Base-by-base conservation (phyloP, 30 jellyfish, hydroid and myxozoan species). In the Aurelia aurita complex sp. Pacific region DNA sequence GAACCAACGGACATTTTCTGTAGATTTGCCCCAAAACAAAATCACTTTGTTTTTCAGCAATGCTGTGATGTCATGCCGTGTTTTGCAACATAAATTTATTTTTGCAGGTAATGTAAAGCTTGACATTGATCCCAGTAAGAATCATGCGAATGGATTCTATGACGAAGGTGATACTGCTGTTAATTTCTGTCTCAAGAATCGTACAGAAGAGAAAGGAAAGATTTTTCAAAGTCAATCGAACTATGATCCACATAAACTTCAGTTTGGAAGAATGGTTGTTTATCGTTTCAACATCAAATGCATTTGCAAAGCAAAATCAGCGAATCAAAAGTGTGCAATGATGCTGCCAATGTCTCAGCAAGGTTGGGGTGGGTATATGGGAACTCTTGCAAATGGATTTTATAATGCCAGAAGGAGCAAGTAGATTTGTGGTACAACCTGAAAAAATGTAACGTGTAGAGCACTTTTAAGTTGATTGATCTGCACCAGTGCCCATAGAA, bases 341-440 rank as follows among this genome's bases (percentile, higher is more conserved):
- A 92, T 95, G 75, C 77, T 95, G 74, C 99, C 99, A 0, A 83
- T 90, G 82, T 50, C 77, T 2, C 88, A 82, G 38, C 99, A 95
- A 68, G 99, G 97, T 14, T 95, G 99, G 99, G 86, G 90, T 40
- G 99, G 97, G 11, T 95, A 95, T 54, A 95, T 95, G 99, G 99
- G 99, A 40, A 71, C 90, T 42, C 65, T 89, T 71, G 93, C 91
- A 19, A 95, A 95, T 79, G 99, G 99, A 35, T 85, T 82, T 34
- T 89, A 69, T 63, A 89, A 89, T 70, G 85, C 74, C 14, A 77
- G 86, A 84, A 54, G 67, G 61, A 46, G 57, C 57, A 46, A 46
- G 14, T 38, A 38, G 50, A 38, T 38, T 38, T 38, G 50, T 46
- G 57, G 57, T 46, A 46, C 14, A 9, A 46, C 15, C 57, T 4